Conservation (phyloP, 2,888 invertebrate species). For the Conomelus anceps region DNA sequence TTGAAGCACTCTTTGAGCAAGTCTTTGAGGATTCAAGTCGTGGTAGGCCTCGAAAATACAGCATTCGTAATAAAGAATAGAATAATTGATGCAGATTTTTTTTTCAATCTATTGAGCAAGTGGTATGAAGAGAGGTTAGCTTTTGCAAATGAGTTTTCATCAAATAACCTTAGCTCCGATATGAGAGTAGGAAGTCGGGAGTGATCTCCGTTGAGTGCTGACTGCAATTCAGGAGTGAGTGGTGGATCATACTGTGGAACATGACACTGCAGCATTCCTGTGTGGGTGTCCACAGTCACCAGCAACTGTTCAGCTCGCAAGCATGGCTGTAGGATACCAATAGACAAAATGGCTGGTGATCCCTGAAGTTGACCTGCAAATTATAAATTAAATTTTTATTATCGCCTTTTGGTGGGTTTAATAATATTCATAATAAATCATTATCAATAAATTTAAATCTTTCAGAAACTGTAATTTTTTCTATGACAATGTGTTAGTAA, state of each 20-base stretch:
- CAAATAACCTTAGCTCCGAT: constrained; percentile 56
- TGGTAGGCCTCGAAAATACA: too few species aligned
- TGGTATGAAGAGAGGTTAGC: too few species aligned
- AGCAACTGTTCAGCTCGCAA: constrained; percentile 85
- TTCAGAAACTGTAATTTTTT: too few species aligned
- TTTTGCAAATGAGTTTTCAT: neutral
- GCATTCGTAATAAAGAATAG: neutral
- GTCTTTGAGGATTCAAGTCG: too few species aligned
- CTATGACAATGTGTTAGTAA: too few species aligned
- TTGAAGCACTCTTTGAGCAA: too few species aligned
- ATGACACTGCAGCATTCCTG: constrained; percentile 84
- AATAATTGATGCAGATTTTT: neutral
- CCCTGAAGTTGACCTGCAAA: constrained; percentile 73
- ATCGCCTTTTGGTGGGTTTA: too few species aligned
- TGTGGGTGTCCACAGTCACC: constrained; percentile 90
- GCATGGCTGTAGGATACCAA: constrained; percentile 83
- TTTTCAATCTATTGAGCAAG: neutral
- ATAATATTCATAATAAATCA: too few species aligned
- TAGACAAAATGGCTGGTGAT: constrained; percentile 85
- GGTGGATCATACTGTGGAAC: constrained; percentile 86
- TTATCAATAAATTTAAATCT: too few species aligned
- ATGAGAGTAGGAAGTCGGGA: constrained; percentile 58
- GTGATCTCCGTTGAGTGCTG: constrained; percentile 68
- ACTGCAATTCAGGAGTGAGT: constrained; percentile 71
- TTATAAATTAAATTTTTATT: too few species aligned